phyloP scores from a whole-genome alignment of 2,797 vertebrate genomes.

The Pelobates cultripes region DNA sequence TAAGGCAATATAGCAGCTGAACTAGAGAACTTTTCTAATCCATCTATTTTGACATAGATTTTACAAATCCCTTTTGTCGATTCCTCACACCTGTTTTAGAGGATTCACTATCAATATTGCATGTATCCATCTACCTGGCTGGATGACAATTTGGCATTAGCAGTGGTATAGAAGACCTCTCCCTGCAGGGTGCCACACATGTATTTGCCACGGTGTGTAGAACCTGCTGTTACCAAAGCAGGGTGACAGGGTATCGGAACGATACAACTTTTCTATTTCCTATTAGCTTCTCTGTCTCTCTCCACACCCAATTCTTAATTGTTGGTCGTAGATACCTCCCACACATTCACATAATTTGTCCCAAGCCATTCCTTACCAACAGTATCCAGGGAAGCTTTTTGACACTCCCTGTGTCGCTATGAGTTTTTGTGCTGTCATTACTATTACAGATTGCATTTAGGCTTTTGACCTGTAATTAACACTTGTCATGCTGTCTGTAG shows the following conservation, averaged over 20 bases:
- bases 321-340: background rate
- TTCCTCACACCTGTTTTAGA: too few species aligned
- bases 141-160: background rate
- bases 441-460: background rate
- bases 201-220: background rate
- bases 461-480: background rate
- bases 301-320: too few species aligned
- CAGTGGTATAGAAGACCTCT: background rate
- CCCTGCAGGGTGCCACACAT: background rate
- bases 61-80: too few species aligned
- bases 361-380: conserved; percentile 36
- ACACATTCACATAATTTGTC: conserved; percentile 33
- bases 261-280: too few species aligned
- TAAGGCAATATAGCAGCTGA: too few species aligned
- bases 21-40: too few species aligned
- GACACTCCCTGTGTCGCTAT: conserved; percentile 1
- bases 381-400: conserved; percentile 38
- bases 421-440: conserved; percentile 20
- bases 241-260: background rate
- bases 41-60: too few species aligned
- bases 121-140: background rate
- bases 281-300: too few species aligned
- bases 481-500: background rate
- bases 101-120: background rate
- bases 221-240: background rate